Conservation (phyloP, 1,140 invertebrate species). For the Coenobita brevimanus region DNA sequence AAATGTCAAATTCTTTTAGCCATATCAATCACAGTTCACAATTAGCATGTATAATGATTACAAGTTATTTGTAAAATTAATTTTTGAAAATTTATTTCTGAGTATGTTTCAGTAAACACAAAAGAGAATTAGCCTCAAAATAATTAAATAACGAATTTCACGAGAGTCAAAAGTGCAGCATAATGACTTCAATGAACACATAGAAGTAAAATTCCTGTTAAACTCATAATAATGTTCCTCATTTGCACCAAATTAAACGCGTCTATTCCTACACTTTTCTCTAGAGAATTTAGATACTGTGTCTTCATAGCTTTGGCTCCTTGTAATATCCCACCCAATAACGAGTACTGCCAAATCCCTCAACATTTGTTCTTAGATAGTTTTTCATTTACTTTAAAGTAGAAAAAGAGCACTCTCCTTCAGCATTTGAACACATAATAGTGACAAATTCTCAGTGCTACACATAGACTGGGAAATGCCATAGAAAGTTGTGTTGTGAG, state of each 20-base stretch:
- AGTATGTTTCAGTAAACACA: conserved; percentile 2
- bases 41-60: no score
- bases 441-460: not conserved
- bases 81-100: not conserved
- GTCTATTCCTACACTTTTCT: not conserved
- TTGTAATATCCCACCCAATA: not conserved
- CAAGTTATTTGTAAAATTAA: not conserved
- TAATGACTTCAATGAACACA: not conserved
- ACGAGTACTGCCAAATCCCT: not conserved
- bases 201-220: not conserved
- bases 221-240: not conserved
- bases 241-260: not conserved
- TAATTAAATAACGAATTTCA: not conserved
- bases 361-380: not conserved
- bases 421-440: not conserved
- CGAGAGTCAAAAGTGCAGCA: not conserved
- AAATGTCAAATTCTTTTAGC: no score
- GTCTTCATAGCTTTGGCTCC: not conserved
- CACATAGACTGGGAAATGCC: not conserved
- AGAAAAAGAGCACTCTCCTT: not conserved
- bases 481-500: no score
- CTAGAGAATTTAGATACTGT: not conserved
- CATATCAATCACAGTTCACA: not conserved
- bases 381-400: not conserved
- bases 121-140: not conserved